Conservation (phyloP, 2,113 vertebrate genomes). For the Amblyopsis rosae region DNA sequence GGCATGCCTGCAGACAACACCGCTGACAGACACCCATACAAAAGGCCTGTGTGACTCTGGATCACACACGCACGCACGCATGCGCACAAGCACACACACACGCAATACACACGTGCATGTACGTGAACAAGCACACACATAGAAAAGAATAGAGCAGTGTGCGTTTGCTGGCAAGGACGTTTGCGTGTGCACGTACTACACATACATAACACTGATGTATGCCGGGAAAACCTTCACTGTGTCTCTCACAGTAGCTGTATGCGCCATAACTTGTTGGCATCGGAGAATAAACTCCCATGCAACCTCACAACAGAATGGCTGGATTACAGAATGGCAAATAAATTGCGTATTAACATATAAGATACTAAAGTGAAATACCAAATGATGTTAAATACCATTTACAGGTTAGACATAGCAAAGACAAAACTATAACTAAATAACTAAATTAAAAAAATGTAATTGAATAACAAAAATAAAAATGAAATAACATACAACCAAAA, state of each 20-base stretch:
- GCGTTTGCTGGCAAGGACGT: conserved; percentile 58
- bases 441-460: no score
- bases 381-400: no score
- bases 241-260: conserved; percentile 18
- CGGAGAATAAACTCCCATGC: neutral
- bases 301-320: neutral
- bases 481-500: neutral
- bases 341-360: no score
- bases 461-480: no score
- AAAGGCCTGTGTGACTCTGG: conserved; percentile 66
- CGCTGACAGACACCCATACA: conserved; percentile 80
- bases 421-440: no score
- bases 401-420: no score
- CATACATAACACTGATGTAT: conserved; percentile 42
- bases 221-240: conserved; percentile 23
- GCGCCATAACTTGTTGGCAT: neutral
- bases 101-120: conserved; percentile 47
- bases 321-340: no score
- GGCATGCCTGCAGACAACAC: conserved; percentile 76
- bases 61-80: conserved; percentile 46
- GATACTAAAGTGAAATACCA: no score
- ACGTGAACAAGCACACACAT: conserved; percentile 37
- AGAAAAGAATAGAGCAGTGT: conserved; percentile 68
- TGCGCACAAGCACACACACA: conserved; percentile 28
- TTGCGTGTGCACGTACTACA: conserved; percentile 42